phyloP scores from a whole-genome alignment of 2,113 vertebrate genomes.

The Merops nubicus region DNA sequence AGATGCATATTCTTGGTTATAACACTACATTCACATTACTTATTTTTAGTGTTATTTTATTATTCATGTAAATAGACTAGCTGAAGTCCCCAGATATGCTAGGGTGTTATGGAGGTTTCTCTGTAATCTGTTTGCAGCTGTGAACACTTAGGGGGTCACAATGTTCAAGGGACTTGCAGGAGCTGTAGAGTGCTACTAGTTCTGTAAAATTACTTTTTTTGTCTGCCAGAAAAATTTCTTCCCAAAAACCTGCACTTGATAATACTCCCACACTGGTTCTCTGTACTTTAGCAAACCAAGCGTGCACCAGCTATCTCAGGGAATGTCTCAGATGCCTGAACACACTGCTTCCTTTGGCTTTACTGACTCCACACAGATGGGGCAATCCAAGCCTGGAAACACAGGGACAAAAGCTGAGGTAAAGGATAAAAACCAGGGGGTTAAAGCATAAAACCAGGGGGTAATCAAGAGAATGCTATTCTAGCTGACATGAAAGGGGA shows the following conservation, averaged over 20 bases:
- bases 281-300: neutral
- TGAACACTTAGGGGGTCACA: neutral
- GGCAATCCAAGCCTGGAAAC: neutral
- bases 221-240: neutral
- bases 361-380: neutral
- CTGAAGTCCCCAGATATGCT: neutral
- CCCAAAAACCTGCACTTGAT: neutral
- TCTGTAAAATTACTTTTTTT: neutral
- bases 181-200: neutral
- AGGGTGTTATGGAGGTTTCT: neutral
- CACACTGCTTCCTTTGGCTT: neutral
- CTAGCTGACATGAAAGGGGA: neutral
- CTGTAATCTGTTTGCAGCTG: neutral
- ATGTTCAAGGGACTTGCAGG: neutral
- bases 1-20: neutral
- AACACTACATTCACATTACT: neutral
- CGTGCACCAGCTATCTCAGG: neutral
- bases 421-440: neutral
- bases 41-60: neutral
- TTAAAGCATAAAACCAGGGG: neutral
- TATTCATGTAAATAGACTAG: neutral
- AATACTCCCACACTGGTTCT: neutral
- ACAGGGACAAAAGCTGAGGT: neutral
- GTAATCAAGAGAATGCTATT: neutral
- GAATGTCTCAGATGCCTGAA: neutral